A percentile compares a stretch with the other conserved stretches of the same genome.
These are phyloP conservation scores for Piscicola geometra DNA, from an alignment of 2,888 invertebrate species.

Conservation along the genomic window DNA sequence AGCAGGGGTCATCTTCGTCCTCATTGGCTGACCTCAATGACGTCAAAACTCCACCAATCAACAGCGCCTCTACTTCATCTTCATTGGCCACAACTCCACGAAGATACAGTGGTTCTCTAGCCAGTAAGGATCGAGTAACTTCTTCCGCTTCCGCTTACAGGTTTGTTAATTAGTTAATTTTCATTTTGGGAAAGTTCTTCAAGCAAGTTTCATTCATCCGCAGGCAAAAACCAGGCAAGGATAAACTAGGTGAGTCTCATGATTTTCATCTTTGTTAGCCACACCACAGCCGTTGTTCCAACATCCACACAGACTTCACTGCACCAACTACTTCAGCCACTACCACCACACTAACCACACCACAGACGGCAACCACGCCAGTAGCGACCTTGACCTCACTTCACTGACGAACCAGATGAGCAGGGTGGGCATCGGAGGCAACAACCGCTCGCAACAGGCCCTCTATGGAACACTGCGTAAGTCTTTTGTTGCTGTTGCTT, in stretches of 20 bases:
- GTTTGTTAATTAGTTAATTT: slow-evolving; percentile 13
- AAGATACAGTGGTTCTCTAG: slow-evolving; percentile 22
- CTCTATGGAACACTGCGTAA: slow-evolving; percentile 29
- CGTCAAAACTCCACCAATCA: slow-evolving; percentile 17
- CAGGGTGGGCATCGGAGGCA: slow-evolving; percentile 27
- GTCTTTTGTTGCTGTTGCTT: not conserved
- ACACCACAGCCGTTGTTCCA: too few species aligned
- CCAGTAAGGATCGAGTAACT: slow-evolving; percentile 1
- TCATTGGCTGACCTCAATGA: slow-evolving; percentile 31
- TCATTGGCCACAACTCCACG: slow-evolving; percentile 19
- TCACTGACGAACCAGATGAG: slow-evolving; percentile 26
- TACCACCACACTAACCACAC: too few species aligned
- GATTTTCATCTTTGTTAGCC: not conserved
- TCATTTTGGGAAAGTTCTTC: not conserved
- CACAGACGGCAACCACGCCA: slow-evolving; percentile 10
- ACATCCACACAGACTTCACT: too few species aligned
- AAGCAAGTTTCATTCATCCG: not conserved
- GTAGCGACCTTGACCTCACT: slow-evolving; percentile 30
- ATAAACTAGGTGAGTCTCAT: slow-evolving; percentile 15
- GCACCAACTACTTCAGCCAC: too few species aligned
- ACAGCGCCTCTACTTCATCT: slow-evolving; percentile 35
- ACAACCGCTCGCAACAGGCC: slow-evolving; percentile 27
- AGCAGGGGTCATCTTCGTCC: slow-evolving; percentile 56
- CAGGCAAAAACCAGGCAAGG: slow-evolving; percentile 16
- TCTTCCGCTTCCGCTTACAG: slow-evolving; percentile 2